Percentiles rank a stretch among this genome's conserved stretches.
Conservation (phyloP, 2,888 invertebrate genomes). For the Eretmocerus hayati region DNA sequence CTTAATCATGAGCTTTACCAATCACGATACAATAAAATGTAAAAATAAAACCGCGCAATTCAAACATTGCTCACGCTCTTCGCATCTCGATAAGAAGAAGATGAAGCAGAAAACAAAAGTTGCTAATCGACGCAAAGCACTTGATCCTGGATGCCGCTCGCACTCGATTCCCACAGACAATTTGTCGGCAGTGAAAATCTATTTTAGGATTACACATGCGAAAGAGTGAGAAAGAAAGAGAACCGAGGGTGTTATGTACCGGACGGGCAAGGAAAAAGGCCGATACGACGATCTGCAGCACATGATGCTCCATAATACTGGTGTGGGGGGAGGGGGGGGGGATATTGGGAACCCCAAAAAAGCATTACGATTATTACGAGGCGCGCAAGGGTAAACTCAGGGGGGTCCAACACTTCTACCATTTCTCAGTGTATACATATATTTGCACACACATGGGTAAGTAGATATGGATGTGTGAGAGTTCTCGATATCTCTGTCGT, state of each 20-base stretch:
- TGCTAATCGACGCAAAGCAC: constrained; percentile 24
- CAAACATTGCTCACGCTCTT: too few relatives aligned
- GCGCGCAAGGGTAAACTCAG: too few relatives aligned
- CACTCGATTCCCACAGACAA: constrained; percentile 34
- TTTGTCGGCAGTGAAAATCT: constrained; percentile 35
- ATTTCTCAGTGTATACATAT: constrained; percentile 31
- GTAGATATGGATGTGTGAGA: neutral
- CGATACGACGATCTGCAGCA: neutral
- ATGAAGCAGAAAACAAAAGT: too few relatives aligned
- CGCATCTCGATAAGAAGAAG: too few relatives aligned
- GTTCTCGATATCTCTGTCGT: too few relatives aligned
- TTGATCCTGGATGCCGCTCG: too few relatives aligned
- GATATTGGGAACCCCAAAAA: constrained; percentile 31
- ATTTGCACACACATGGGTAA: neutral
- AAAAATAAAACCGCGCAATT: too few relatives aligned
- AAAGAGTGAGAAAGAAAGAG: too few relatives aligned
- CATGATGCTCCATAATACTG: too few relatives aligned
- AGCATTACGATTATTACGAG: constrained; percentile 47
- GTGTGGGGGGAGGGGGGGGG: neutral
- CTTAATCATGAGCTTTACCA: too few relatives aligned
- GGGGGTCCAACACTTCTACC: neutral
- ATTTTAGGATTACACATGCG: constrained; percentile 36
- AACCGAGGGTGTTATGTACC: too few relatives aligned
- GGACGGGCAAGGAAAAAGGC: constrained; percentile 11
- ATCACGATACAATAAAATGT: too few relatives aligned